A percentile compares a stretch with the other conserved stretches of the same genome.
These are phyloP conservation scores for Philaethria dido DNA, from an alignment of 2,888 invertebrate species.

Conservation along the genomic window DNA sequence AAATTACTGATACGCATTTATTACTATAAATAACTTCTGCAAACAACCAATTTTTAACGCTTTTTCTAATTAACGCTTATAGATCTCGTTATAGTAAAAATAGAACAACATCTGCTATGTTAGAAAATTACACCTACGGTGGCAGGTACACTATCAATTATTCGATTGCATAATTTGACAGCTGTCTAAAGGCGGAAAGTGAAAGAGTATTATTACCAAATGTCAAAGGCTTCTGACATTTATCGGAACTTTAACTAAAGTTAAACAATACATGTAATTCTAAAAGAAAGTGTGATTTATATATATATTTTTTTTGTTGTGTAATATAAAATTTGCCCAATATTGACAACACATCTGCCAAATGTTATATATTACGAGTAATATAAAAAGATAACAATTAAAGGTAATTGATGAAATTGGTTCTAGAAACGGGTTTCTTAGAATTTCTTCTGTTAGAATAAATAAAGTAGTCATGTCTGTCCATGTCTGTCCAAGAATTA, in stretches of 20 bases:
- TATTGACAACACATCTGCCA: no score
- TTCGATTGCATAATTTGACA: slow-evolving; percentile 57
- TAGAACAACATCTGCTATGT: slow-evolving; percentile 21
- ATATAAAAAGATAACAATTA: no score
- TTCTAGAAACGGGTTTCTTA: no score
- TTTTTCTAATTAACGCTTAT: slow-evolving; percentile 4
- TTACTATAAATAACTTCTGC: no score
- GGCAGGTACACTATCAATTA: slow-evolving; percentile 41
- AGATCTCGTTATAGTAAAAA: slow-evolving; percentile 2
- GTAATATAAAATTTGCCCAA: no score
- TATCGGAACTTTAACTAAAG: neutral
- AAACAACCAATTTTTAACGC: no score
- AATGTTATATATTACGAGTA: no score
- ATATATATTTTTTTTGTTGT: neutral
- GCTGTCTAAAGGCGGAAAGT: slow-evolving; percentile 58
- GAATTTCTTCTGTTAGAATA: no score
- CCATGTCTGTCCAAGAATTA: no score
- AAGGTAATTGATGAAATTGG: neutral
- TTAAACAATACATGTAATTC: neutral
- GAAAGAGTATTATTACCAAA: slow-evolving; percentile 33
- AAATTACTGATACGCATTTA: neutral
- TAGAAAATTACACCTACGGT: slow-evolving; percentile 20
- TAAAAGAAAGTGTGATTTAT: neutral
- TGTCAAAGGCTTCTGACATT: slow-evolving; percentile 27
- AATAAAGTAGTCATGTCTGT: no score